These are phyloP conservation scores for Mythimna pallens DNA, from an alignment of 2,888 invertebrate genomes.

Conservation along the genomic window DNA sequence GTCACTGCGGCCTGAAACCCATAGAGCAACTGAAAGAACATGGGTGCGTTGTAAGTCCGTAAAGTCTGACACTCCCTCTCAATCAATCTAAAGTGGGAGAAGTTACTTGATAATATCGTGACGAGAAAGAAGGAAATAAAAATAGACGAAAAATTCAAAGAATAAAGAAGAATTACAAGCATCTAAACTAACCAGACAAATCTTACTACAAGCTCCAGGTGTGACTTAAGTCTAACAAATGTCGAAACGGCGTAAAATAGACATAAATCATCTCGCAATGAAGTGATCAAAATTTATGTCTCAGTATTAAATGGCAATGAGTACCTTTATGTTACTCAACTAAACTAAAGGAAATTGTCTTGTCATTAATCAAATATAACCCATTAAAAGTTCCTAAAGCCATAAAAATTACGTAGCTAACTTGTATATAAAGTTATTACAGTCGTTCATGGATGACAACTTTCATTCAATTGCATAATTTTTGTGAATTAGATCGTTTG, in stretches of 20 bases:
- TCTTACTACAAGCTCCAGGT: background rate
- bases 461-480: constrained; percentile 74
- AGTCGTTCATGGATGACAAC: constrained; percentile 77
- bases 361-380: constrained; percentile 70
- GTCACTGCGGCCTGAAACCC: too few species aligned
- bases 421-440: constrained; percentile 61
- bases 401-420: constrained; percentile 70
- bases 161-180: background rate
- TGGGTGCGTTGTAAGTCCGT: too few species aligned
- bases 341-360: constrained; percentile 69
- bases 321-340: constrained; percentile 60
- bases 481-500: constrained; percentile 41
- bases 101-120: too few species aligned
- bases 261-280: constrained; percentile 43
- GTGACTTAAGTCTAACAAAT: constrained; percentile 21
- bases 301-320: constrained; percentile 41
- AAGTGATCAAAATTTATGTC: constrained; percentile 51
- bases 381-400: constrained; percentile 70
- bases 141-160: too few species aligned
- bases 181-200: constrained; percentile 1
- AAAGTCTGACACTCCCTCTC: too few species aligned
- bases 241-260: constrained; percentile 31
- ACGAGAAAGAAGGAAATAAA: too few species aligned
- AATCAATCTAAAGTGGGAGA: too few species aligned
- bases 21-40: too few species aligned